Evolutionary conservation across 2,888 invertebrate species (phyloP), one percentile per base, ranked within the genome.

Genomic region (Apodemia hepburni): DNA sequence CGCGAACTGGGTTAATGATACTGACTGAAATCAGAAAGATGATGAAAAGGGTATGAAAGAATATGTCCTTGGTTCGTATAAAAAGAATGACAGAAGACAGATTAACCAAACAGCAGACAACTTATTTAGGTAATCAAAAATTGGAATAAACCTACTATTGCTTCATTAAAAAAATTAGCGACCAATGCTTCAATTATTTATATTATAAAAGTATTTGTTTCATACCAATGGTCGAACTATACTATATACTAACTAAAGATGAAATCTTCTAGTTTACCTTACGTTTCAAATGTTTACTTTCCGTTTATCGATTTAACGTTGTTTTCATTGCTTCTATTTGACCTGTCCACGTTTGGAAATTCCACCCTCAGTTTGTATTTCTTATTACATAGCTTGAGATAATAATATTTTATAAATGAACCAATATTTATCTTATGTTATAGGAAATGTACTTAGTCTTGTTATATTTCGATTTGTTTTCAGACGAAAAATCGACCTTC

Each of bases 261-360:
- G 70, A 71, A 73, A 77, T 79, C 76, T 70, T 61, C 66, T 72
- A 81, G 78, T 85, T 84, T 82, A 77, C 78, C 71, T 73, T 73
- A 75, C 81, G 75, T 77, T 79, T 78, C 68, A 75, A 84, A 83
- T 80, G 79, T 79, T 81, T 75, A 75, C 70, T 74, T 62, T 72
- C 74, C 70, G 72, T 73, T 74, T 74, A 74, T 77, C 76, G 71
- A 77, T 77, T 81, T 77, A 77, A 76, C 75, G 78, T 82, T 81
- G 65, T 78, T 77, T 73, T 71, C 74, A 75, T 73, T 77, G 68
- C 69, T 68, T 65, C 70, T 70, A 73, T 70, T 66, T 70, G 68
- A 74, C 69, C 71, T 74, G 61, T 67, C 49, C 59, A 61, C 57
- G 42, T 65, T 64, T 57, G 27, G 49, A 7, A 60, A 54, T 62